Percentiles rank a stretch among this genome's conserved stretches.
phyloP scores from a whole-genome alignment of 2,113 vertebrate genomes.

The Lepus timidus region DNA sequence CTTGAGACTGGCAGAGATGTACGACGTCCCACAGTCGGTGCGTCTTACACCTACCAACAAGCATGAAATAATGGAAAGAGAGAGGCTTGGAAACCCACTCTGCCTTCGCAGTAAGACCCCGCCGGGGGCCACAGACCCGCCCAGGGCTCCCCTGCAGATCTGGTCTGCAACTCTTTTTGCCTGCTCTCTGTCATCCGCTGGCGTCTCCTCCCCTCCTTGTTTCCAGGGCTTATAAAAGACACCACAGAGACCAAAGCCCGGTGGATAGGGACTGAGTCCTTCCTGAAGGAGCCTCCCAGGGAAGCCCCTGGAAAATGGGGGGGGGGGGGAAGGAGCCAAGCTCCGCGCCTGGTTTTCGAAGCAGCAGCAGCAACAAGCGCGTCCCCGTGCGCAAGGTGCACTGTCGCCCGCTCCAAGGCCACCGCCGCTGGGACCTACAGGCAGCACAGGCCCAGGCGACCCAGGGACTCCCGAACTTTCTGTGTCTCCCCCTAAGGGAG shows the following conservation, averaged over 20 bases:
- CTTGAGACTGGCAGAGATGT: not conserved
- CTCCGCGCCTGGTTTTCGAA: not conserved
- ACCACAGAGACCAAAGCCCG: not conserved
- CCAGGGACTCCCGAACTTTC: not conserved
- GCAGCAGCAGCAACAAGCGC: not conserved
- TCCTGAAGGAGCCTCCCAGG: constrained; percentile 52
- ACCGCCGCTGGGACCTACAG: rapidly evolving
- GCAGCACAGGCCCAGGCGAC: not conserved
- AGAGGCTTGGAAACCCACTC: not conserved
- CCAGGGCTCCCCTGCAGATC: not conserved
- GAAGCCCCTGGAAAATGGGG: not conserved
- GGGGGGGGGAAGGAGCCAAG: not conserved
- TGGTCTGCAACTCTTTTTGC: not conserved
- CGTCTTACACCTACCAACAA: not conserved
- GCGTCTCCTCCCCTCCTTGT: not conserved
- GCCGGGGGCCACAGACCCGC: not conserved
- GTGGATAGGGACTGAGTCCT: not conserved
- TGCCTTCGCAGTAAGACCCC: not conserved
- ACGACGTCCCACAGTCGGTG: not conserved
- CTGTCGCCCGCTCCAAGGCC: not conserved
- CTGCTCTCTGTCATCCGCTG: rapidly evolving
- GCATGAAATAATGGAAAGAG: not conserved
- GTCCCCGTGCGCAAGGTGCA: rapidly evolving
- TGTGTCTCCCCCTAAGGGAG: not conserved
- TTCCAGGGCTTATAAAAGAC: not conserved